Conservation (phyloP, 2,888 invertebrate genomes). For the Trileptium ribeirensis region DNA sequence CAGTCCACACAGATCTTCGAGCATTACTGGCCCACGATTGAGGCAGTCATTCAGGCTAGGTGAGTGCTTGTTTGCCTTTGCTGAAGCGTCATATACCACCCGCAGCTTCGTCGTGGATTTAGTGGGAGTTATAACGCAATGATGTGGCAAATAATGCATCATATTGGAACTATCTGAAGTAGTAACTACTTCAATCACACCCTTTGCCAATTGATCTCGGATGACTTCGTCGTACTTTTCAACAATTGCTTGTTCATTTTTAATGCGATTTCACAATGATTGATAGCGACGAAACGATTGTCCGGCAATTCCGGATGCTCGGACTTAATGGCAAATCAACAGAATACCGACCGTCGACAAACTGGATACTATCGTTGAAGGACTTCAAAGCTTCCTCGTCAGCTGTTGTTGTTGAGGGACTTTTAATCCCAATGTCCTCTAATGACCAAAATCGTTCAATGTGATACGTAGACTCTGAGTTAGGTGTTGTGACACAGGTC, state of each 20-base stretch:
- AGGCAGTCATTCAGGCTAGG: conserved; percentile 34
- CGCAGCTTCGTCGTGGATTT: conserved; percentile 36
- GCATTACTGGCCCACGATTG: conserved; percentile 31
- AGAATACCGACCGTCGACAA: background rate
- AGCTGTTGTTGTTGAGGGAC: background rate
- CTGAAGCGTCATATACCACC: conserved; percentile 39
- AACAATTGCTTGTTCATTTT: conserved; percentile 1
- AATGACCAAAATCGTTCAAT: conserved; percentile 7
- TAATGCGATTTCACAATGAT: conserved; percentile 1
- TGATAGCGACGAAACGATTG: background rate
- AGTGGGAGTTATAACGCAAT: conserved; percentile 24
- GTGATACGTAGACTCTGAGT: background rate
- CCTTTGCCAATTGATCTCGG: conserved; percentile 18
- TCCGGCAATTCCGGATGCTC: background rate
- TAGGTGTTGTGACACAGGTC: background rate
- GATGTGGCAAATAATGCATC: conserved; percentile 34
- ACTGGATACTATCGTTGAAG: background rate
- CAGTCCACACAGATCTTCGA: conserved; percentile 26
- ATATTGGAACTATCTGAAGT: background rate
- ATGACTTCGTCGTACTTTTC: conserved; percentile 23
- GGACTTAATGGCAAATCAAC: background rate
- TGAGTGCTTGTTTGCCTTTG: conserved; percentile 21
- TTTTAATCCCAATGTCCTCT: background rate
- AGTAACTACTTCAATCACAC: conserved; percentile 24
- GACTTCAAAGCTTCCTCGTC: background rate